Base-by-base conservation (phyloP, 2,797 vertebrate genomes). In the Muscicapa striata region DNA sequence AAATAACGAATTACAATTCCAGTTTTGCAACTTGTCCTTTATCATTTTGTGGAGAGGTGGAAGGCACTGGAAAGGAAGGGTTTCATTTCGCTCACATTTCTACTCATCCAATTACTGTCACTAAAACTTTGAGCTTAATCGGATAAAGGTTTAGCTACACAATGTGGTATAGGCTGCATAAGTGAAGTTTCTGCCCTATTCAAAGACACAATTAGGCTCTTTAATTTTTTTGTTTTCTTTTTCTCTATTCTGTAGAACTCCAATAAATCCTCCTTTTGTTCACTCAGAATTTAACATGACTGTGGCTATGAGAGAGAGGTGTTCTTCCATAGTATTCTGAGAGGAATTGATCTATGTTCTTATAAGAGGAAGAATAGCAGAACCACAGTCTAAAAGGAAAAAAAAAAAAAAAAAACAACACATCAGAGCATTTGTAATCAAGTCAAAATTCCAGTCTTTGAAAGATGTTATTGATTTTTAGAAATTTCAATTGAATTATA, bases 251-350 rank as follows among this genome's bases (percentile, higher is more conserved):
- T 91, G 23, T 49, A 74, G 59, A 92, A 41, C 20, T 83, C 38
- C 2, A 80, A 10, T 76, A 95, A 93, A 94, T 83, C 77, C 49
- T 82, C 13, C 72, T 85, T 93, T 96, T 96, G 68, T 96, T 96
- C 84, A 49, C 57, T 79, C 34, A 63, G 78, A 93, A 91, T 83
- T 85, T 32, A 92, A 70, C 55, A 40, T 4, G 22, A 67, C 34
- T 74, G 34, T 45, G 38, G 11, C 17, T 86, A 21, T 67, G 52
- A 87, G 54, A 89, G 20, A 62, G 19, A 23, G 4, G 17, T 69
- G 8, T 12, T 74, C 18, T 90, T 90, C 58, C 14, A 27, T 24
- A 21, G 23, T 74, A 29, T 52, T 89, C 41, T 73, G 51, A 89
- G 63, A 66, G 16, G n/a, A 87, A 90, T 24, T 79, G 67, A 87